Evolutionary conservation across 2,113 vertebrate genomes (phyloP).

Genomic region (Elgaria multicarinata): DNA sequence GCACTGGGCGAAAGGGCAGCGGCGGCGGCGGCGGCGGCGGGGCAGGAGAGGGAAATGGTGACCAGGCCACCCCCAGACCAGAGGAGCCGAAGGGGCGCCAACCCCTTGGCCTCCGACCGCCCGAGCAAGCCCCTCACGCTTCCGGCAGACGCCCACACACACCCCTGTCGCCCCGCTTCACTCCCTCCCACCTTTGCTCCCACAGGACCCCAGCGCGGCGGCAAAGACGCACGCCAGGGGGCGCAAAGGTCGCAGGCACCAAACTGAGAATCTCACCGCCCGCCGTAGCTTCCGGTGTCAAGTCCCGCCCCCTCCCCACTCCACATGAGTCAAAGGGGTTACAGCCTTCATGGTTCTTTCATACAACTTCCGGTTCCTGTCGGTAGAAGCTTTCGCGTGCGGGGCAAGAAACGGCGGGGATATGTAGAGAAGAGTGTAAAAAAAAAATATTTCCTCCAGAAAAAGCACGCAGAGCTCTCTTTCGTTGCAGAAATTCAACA

Average conservation of each 20-base stretch:
- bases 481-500: background rate
- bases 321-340: background rate
- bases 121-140: no score
- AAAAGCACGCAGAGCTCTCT: background rate
- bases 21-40: no score
- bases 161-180: background rate
- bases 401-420: background rate
- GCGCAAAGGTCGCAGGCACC: background rate
- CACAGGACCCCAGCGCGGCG: background rate
- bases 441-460: no score
- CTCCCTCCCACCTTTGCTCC: background rate
- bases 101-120: background rate
- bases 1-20: no score
- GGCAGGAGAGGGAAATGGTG: background rate
- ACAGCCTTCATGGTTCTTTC: background rate
- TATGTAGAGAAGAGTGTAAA: no score
- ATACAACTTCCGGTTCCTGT: background rate
- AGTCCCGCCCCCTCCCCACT: rapidly evolving
- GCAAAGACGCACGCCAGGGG: background rate
- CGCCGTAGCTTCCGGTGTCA: background rate
- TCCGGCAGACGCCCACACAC: background rate
- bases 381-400: no score
- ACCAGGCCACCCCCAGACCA: background rate
- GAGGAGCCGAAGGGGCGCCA: no score
- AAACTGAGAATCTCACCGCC: background rate